phyloP scores from a whole-genome alignment of 2,888 invertebrate genomes.

The Dynastes maya region DNA sequence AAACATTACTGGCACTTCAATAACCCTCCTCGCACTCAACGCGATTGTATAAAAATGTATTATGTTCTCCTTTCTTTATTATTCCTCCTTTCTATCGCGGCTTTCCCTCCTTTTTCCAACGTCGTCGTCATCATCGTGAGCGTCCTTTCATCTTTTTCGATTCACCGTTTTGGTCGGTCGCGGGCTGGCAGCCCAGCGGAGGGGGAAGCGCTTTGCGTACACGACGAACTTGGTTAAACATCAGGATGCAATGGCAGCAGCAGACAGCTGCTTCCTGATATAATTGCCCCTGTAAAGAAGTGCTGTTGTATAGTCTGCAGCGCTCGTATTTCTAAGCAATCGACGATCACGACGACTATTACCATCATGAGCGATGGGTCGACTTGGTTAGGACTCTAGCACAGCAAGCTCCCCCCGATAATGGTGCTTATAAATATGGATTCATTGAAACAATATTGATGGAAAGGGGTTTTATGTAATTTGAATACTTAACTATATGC shows the following conservation, averaged over 20 bases:
- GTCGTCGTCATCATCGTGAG: not conserved
- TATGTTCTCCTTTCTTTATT: slow-evolving; percentile 35
- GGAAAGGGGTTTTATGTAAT: too few relatives aligned
- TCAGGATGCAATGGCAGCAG: slow-evolving; percentile 36
- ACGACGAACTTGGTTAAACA: slow-evolving; percentile 16
- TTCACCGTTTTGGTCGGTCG: slow-evolving; percentile 10
- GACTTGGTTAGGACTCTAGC: too few relatives aligned
- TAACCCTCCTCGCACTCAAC: slow-evolving; percentile 32
- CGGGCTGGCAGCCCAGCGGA: not conserved
- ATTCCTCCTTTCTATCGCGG: not conserved
- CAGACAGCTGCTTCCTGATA: slow-evolving; percentile 50
- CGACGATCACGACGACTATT: not conserved
- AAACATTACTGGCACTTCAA: slow-evolving; percentile 15
- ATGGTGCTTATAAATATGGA: too few relatives aligned
- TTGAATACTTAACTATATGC: too few relatives aligned
- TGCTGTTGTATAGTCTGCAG: slow-evolving; percentile 8
- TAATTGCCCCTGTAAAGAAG: slow-evolving; percentile 48
- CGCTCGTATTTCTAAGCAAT: slow-evolving; percentile 6
- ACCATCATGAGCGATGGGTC: too few relatives aligned
- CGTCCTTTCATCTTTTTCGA: slow-evolving; percentile 33
- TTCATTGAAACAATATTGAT: too few relatives aligned
- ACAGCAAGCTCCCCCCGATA: too few relatives aligned
- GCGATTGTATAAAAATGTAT: slow-evolving; percentile 44
- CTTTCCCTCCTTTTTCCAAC: slow-evolving; percentile 2
- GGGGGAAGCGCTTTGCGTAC: slow-evolving; percentile 10